These are phyloP conservation scores for Marmota flaviventris DNA, from an alignment of 2,113 vertebrate species.

Conservation along the genomic window DNA sequence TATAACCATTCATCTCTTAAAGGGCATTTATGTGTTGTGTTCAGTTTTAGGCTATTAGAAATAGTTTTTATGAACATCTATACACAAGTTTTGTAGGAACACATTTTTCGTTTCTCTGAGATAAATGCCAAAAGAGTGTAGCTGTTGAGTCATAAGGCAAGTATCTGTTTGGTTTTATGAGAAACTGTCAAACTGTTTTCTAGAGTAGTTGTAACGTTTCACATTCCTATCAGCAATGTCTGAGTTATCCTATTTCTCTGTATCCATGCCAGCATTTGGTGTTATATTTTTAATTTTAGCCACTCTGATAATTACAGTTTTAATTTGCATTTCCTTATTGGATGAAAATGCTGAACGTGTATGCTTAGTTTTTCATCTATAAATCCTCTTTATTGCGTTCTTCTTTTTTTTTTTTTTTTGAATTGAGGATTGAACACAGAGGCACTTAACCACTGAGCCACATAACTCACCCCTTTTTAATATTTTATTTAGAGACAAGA, in stretches of 20 bases:
- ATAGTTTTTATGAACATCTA: background rate
- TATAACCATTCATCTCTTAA: background rate
- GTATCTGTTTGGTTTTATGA: background rate
- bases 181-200: background rate
- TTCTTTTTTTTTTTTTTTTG: too few species aligned
- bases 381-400: background rate
- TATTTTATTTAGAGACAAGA: too few species aligned
- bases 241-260: background rate
- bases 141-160: background rate
- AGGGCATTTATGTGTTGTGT: background rate
- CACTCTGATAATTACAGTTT: background rate
- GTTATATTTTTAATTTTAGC: background rate
- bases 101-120: background rate
- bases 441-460: too few species aligned
- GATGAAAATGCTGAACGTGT: background rate
- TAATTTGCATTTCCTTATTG: constrained; percentile 7
- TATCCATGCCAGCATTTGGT: background rate
- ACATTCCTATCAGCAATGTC: background rate
- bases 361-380: background rate
- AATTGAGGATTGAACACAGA: too few species aligned
- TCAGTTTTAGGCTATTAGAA: background rate
- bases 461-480: too few species aligned
- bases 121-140: background rate
- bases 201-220: background rate
- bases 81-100: background rate